Percentiles rank a stretch among this genome's conserved stretches.
phyloP scores from a whole-genome alignment of 64 coral and sea anemone species.

The Dendronephthya gigantea region DNA sequence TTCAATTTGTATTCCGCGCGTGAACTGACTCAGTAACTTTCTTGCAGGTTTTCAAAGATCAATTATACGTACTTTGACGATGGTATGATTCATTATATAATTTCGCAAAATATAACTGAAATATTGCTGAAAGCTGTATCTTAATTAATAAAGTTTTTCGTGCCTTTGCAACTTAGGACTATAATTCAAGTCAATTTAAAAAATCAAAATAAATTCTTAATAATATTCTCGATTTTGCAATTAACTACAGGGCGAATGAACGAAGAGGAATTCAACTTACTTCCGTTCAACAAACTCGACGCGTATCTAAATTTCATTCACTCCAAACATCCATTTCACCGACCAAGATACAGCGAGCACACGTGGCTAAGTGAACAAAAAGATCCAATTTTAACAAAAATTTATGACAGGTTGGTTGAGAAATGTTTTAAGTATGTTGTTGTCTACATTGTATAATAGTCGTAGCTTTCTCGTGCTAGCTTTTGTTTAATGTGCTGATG shows the following conservation, averaged over 20 bases:
- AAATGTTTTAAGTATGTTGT: neutral
- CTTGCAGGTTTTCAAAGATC: neutral
- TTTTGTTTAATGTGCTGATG: no score
- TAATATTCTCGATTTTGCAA: no score
- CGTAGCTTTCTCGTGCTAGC: no score
- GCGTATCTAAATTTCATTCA: neutral
- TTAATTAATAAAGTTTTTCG: neutral
- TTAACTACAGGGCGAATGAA: neutral
- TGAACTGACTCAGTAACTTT: neutral
- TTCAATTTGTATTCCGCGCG: neutral
- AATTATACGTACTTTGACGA: neutral
- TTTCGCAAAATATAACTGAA: no score
- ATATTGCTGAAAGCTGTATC: no score
- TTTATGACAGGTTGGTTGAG: neutral
- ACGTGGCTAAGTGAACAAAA: neutral
- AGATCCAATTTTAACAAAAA: neutral
- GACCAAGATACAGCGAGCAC: constrained; percentile 1
- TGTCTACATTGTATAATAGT: no score
- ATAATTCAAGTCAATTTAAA: neutral
- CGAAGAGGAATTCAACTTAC: neutral
- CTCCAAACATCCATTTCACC: neutral
- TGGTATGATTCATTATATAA: neutral
- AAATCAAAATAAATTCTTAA: no score
- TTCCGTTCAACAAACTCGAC: constrained; percentile 13
- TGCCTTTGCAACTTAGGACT: neutral